Percentiles rank a stretch among this genome's conserved stretches.
Evolutionary conservation across 2,888 invertebrate genomes (phyloP).

Genomic region (Rhaphigaster nebulosa): DNA sequence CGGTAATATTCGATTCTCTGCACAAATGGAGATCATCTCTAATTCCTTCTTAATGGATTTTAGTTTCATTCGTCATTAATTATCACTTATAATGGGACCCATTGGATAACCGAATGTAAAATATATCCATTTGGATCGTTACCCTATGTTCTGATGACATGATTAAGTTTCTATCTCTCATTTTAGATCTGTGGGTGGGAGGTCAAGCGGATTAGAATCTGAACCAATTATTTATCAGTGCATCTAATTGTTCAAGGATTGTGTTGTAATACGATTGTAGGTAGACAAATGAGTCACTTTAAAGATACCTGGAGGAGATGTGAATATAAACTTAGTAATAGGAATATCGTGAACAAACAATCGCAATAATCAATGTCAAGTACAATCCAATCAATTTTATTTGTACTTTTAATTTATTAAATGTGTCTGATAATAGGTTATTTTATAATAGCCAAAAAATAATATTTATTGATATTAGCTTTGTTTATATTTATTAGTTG

Average conservation of each 20-base stretch:
- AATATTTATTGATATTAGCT: no score
- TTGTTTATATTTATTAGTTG: no score
- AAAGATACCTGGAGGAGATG: neutral
- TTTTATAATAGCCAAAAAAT: no score
- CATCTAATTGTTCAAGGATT: slow-evolving; percentile 29
- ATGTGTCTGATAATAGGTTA: no score
- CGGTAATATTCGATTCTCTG: no score
- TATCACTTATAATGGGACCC: neutral
- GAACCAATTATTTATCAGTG: neutral
- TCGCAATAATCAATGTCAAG: neutral
- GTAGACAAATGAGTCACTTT: neutral
- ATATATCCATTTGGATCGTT: neutral
- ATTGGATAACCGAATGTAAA: neutral
- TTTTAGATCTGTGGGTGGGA: neutral
- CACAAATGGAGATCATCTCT: no score
- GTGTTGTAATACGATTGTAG: neutral
- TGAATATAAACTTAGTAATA: neutral
- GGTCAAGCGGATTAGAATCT: neutral
- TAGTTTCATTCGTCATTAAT: neutral
- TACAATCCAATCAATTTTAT: no score
- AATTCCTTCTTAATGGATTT: neutral
- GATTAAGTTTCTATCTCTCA: slow-evolving; percentile 13
- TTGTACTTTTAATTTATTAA: no score
- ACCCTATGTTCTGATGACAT: neutral
- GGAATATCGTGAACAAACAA: neutral